phyloP scores from a whole-genome alignment of 2,888 invertebrate genomes.

The Temnothorax ravouxi region DNA sequence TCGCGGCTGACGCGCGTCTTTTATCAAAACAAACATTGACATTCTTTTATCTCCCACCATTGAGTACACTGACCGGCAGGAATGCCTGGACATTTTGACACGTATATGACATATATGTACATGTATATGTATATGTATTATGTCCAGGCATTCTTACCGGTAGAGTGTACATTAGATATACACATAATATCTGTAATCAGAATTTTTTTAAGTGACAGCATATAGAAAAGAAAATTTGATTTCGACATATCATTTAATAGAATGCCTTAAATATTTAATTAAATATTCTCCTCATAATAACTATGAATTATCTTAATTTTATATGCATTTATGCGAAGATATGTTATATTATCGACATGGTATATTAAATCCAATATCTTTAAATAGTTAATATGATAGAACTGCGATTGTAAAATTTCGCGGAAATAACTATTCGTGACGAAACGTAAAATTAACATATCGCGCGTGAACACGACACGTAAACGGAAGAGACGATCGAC shows the following conservation, averaged over 20 bases:
- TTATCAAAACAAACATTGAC: neutral
- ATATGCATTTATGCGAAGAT: neutral
- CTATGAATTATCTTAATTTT: neutral
- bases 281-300: neutral
- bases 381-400: slow-evolving; percentile 9
- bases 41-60: neutral
- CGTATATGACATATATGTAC: no score
- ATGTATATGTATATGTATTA: no score
- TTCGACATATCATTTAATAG: neutral
- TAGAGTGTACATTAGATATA: neutral
- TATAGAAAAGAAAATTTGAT: neutral
- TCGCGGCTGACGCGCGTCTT: neutral
- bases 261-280: neutral
- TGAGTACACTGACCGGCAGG: neutral
- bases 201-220: neutral
- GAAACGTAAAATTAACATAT: neutral
- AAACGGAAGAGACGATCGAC: slow-evolving; percentile 30
- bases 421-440: neutral
- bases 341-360: neutral
- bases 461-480: neutral
- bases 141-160: no score
- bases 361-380: neutral
- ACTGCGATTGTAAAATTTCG: neutral
- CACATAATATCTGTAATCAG: neutral
- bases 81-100: no score